Evolutionary conservation across 2,113 vertebrate species (phyloP).

Genomic region (Hydrochoerus hydrochaeris): DNA sequence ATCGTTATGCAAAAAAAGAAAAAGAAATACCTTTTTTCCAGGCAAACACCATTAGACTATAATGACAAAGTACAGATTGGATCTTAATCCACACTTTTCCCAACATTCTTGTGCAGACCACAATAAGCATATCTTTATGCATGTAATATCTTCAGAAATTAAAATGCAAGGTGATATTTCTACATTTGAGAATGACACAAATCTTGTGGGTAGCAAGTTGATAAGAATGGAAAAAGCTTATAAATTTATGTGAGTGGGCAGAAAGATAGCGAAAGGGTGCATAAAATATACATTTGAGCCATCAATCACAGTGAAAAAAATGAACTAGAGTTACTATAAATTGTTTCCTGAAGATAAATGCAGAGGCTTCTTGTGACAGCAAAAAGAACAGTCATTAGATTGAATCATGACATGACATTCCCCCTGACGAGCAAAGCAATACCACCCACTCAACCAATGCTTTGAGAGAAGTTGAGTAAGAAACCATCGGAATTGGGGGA

Average conservation of each 20-base stretch:
- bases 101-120: background rate
- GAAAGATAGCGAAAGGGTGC: constrained; percentile 54
- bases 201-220: constrained; percentile 48
- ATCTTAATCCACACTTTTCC: background rate
- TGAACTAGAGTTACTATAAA: constrained; percentile 27
- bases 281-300: background rate
- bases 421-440: constrained; percentile 54
- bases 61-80: background rate
- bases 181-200: constrained; percentile 56
- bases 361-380: constrained; percentile 71
- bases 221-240: constrained; percentile 46
- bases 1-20: background rate
- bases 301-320: constrained; percentile 45
- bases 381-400: constrained; percentile 61
- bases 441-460: constrained; percentile 63
- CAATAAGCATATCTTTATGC: background rate
- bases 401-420: constrained; percentile 67
- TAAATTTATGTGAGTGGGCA: constrained; percentile 59
- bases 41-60: background rate
- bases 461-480: constrained; percentile 54
- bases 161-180: constrained; percentile 50
- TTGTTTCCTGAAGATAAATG: constrained; percentile 51
- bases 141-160: background rate
- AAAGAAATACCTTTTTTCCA: background rate
- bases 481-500: background rate